Percentiles rank a stretch among this genome's conserved stretches.
These are phyloP conservation scores for Charanyca ferruginea DNA, from an alignment of 2,888 invertebrate genomes.

Conservation along the genomic window DNA sequence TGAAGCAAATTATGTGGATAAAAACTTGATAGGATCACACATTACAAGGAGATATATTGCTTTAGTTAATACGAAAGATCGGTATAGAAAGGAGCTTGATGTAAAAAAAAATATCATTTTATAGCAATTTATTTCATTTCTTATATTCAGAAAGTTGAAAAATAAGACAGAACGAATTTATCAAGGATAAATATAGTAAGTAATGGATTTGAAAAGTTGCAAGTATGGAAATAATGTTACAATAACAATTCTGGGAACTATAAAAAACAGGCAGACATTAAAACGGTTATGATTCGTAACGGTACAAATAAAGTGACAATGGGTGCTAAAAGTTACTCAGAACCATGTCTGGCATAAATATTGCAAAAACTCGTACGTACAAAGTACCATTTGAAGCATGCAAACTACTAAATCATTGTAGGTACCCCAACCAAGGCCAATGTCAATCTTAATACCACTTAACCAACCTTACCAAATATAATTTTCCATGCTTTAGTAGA, in stretches of 20 bases:
- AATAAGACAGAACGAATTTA: constrained; percentile 4
- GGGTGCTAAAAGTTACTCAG: constrained; percentile 40
- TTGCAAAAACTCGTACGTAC: not conserved
- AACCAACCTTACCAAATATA: constrained; percentile 74
- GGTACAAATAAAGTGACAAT: constrained; percentile 46
- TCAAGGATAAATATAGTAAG: constrained; percentile 7
- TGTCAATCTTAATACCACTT: constrained; percentile 53
- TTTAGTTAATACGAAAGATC: constrained; percentile 33
- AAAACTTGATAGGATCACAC: constrained; percentile 49
- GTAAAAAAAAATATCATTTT: constrained; percentile 6
- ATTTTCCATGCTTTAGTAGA: constrained; percentile 66
- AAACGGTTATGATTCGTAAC: constrained; percentile 45
- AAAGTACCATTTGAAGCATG: constrained; percentile 14
- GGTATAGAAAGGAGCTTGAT: constrained; percentile 15
- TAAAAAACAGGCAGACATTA: constrained; percentile 28
- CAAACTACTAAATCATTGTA: constrained; percentile 18
- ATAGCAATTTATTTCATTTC: not conserved
- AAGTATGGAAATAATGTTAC: constrained; percentile 7
- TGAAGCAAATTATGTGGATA: constrained; percentile 71
- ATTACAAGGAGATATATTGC: constrained; percentile 48
- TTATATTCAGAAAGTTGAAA: not conserved
- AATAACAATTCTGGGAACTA: constrained; percentile 42
- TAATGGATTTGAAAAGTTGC: constrained; percentile 22
- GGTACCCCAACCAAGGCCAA: constrained; percentile 42
- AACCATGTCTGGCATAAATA: constrained; percentile 24